phyloP scores from a whole-genome alignment of 2,888 invertebrate species.

The Tinea trinotella region DNA sequence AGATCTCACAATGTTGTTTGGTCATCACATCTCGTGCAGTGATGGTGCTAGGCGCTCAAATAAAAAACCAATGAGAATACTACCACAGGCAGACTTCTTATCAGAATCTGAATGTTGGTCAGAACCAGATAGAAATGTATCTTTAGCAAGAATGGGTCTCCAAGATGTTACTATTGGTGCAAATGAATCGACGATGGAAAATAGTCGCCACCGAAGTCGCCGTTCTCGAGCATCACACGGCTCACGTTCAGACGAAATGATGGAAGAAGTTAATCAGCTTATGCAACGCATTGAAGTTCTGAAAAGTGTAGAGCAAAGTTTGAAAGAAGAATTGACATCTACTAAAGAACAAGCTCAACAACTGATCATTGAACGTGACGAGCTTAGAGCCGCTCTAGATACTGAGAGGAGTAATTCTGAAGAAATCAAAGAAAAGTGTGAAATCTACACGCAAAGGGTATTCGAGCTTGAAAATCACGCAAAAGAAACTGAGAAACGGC shows the following conservation, averaged over 20 bases:
- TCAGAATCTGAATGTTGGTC: slow-evolving; percentile 90
- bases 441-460: slow-evolving; percentile 36
- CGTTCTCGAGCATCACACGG: slow-evolving; percentile 55
- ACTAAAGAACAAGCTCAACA: slow-evolving; percentile 45
- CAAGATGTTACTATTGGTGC: slow-evolving; percentile 44
- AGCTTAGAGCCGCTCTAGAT: slow-evolving; percentile 36
- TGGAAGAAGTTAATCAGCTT: slow-evolving; percentile 66
- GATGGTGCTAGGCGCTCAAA: slow-evolving; percentile 35
- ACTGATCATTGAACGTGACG: slow-evolving; percentile 39
- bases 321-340: slow-evolving; percentile 53
- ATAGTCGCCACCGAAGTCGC: slow-evolving; percentile 46
- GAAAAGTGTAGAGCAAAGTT: slow-evolving; percentile 48
- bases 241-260: slow-evolving; percentile 52
- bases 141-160: slow-evolving; percentile 82
- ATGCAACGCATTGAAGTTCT: slow-evolving; percentile 41
- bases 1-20: slow-evolving; percentile 63
- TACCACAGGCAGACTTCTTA: slow-evolving; percentile 46
- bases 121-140: slow-evolving; percentile 87
- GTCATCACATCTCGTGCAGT: slow-evolving; percentile 51
- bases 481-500: slow-evolving; percentile 46
- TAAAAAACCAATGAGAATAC: slow-evolving; percentile 30
- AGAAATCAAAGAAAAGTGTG: slow-evolving; percentile 40
- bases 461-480: slow-evolving; percentile 36
- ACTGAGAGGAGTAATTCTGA: slow-evolving; percentile 34
- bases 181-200: slow-evolving; percentile 43